Evolutionary conservation across 2,113 vertebrate species (phyloP).

Genomic region (Amblyopsis rosae): DNA sequence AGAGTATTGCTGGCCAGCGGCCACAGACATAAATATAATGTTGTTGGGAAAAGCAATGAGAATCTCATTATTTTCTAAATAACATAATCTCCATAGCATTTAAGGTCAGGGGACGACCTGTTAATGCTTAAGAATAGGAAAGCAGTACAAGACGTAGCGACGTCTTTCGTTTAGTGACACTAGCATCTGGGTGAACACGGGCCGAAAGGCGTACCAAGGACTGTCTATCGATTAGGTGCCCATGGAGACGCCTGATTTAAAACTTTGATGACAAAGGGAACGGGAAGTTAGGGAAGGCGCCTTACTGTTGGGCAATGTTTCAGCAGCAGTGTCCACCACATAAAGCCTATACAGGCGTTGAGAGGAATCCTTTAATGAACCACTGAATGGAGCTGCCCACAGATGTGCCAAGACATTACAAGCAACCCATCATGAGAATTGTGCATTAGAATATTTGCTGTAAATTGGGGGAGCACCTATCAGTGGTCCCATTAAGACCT

Average conservation of each 20-base stretch:
- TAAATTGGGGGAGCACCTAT: too few relatives aligned
- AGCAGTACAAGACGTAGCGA: neutral
- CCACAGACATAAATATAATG: constrained; percentile 22
- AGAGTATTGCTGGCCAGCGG: constrained; percentile 29
- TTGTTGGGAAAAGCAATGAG: constrained; percentile 7
- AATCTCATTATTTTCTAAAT: constrained; percentile 11
- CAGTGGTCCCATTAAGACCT: constrained; percentile 29
- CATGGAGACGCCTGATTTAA: constrained; percentile 8
- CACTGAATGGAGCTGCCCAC: constrained; percentile 7
- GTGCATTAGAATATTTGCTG: constrained; percentile 41
- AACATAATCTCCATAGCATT: constrained; percentile 10
- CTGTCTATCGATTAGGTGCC: constrained; percentile 37
- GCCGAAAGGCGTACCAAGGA: neutral
- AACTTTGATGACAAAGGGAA: constrained; percentile 23
- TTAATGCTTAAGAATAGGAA: neutral
- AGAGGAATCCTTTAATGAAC: constrained; percentile 5
- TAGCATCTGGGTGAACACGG: neutral
- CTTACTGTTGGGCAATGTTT: neutral
- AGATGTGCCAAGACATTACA: constrained; percentile 34
- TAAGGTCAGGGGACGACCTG: neutral
- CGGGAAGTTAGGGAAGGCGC: neutral
- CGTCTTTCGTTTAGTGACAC: neutral
- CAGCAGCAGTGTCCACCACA: neutral
- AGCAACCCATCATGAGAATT: constrained; percentile 25
- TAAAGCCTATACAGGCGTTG: neutral